phyloP scores from a whole-genome alignment of 2,113 vertebrate genomes.

The Suricata suricatta region DNA sequence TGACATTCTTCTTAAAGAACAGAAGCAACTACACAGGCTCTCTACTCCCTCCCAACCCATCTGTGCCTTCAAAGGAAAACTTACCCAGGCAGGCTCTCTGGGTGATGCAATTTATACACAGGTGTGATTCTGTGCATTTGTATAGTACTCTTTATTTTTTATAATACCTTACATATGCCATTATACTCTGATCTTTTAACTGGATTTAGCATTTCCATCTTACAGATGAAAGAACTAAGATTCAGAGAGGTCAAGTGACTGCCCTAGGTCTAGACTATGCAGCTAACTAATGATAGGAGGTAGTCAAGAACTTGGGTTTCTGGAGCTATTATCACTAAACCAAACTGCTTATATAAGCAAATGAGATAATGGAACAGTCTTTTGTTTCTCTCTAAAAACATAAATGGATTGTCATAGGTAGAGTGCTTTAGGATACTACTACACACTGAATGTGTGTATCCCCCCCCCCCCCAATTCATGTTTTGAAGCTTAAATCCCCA shows the following conservation, averaged over 20 bases:
- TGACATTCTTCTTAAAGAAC: constrained; percentile 43
- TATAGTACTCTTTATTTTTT: not conserved
- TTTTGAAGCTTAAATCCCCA: not conserved
- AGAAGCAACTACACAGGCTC: not conserved
- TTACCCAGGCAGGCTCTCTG: not conserved
- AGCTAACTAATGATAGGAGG: not conserved
- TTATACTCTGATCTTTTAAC: not conserved
- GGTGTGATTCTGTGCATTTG: not conserved
- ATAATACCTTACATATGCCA: not conserved
- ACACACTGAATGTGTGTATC: not conserved
- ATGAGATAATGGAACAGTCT: not conserved
- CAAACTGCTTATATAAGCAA: not conserved
- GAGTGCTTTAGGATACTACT: not conserved
- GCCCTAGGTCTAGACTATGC: not conserved
- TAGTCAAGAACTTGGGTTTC: not conserved
- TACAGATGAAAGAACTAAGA: constrained; percentile 2
- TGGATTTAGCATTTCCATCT: not conserved
- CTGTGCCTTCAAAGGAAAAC: constrained; percentile 33
- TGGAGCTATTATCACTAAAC: not conserved
- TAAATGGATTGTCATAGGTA: not conserved
- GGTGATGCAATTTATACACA: not conserved
- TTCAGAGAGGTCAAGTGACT: not conserved
- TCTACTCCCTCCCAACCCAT: not conserved
- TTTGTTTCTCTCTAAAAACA: not conserved
- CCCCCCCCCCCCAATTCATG: not conserved